Evolutionary conservation across 2,888 invertebrate genomes (phyloP).

Genomic region (Scrobipalpa atriplicella): DNA sequence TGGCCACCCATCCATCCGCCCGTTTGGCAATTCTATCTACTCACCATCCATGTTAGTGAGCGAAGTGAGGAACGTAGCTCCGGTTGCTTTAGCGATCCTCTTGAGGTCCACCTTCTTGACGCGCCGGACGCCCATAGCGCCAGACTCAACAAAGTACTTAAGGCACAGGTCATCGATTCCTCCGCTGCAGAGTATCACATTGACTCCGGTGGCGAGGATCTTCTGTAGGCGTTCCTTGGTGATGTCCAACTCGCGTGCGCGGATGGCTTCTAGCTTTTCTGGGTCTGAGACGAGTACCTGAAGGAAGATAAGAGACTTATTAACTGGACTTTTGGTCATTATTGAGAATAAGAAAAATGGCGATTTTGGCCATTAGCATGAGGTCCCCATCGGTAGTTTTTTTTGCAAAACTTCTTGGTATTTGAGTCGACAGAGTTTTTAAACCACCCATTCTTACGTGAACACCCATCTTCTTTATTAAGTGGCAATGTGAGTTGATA

Average conservation of each 20-base stretch:
- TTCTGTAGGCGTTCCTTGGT: constrained; percentile 99
- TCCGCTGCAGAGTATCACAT: constrained; percentile 96
- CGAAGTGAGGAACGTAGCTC: constrained; percentile 95
- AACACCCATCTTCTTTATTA: no score
- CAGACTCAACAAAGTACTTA: constrained; percentile 98
- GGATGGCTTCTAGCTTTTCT: constrained; percentile 96
- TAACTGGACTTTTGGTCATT: no score
- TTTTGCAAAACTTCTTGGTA: no score
- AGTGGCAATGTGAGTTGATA: no score
- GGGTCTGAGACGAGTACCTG: constrained; percentile 95
- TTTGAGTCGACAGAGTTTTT: no score
- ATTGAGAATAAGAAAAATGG: no score
- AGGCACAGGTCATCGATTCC: constrained; percentile 99
- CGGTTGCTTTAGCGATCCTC: constrained; percentile 99
- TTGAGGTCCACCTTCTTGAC: constrained; percentile 98
- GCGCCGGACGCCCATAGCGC: constrained; percentile 98
- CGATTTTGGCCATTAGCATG: no score
- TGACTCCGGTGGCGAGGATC: constrained; percentile 96
- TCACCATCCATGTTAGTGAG: constrained; percentile 98
- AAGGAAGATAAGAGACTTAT: not conserved
- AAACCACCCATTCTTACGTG: no score
- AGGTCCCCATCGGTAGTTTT: no score
- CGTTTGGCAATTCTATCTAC: constrained; percentile 29
- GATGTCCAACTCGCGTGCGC: constrained; percentile 97
- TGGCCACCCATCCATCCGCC: no score